Evolutionary conservation across 1,140 invertebrate species (phyloP).

Genomic region (Heliothis virescens): DNA sequence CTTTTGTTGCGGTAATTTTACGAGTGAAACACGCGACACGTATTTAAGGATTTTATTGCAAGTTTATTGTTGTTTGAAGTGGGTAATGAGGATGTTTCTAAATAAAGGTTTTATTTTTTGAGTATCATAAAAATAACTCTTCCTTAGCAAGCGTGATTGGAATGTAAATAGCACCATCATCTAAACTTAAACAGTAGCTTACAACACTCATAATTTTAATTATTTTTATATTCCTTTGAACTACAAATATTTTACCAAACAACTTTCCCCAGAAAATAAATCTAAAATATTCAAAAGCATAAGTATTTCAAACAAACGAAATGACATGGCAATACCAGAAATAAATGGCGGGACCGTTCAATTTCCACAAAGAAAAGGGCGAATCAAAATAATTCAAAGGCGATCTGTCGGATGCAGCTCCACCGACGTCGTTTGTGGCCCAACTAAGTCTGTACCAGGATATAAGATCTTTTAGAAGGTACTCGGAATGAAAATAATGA

Average conservation of each 20-base stretch:
- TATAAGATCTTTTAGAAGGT: slow-evolving; percentile 5
- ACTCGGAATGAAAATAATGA: neutral
- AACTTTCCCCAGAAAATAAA: neutral
- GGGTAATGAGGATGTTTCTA: slow-evolving; percentile 11
- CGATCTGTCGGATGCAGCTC: slow-evolving; percentile 52
- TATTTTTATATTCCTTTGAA: neutral
- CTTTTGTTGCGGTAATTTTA: slow-evolving; percentile 39
- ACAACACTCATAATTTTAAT: neutral
- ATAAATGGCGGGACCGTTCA: slow-evolving; percentile 40
- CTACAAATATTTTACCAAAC: neutral
- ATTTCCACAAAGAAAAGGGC: slow-evolving; percentile 43
- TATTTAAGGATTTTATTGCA: slow-evolving; percentile 31
- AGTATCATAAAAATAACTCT: neutral
- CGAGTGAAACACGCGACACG: slow-evolving; percentile 26
- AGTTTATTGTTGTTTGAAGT: slow-evolving; percentile 34
- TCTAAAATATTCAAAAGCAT: slow-evolving; percentile 35
- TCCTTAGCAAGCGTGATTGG: neutral
- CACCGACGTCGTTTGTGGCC: slow-evolving; percentile 46
- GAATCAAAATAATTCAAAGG: slow-evolving; percentile 53
- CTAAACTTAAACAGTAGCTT: neutral
- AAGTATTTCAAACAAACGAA: slow-evolving; percentile 39
- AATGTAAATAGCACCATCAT: slow-evolving; percentile 1
- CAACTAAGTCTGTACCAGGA: slow-evolving; percentile 24
- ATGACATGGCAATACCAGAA: slow-evolving; percentile 39
- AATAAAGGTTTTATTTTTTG: slow-evolving; percentile 18